Base-by-base conservation (phyloP, 2,797 vertebrate species). In the Tachyglossus aculeatus region DNA sequence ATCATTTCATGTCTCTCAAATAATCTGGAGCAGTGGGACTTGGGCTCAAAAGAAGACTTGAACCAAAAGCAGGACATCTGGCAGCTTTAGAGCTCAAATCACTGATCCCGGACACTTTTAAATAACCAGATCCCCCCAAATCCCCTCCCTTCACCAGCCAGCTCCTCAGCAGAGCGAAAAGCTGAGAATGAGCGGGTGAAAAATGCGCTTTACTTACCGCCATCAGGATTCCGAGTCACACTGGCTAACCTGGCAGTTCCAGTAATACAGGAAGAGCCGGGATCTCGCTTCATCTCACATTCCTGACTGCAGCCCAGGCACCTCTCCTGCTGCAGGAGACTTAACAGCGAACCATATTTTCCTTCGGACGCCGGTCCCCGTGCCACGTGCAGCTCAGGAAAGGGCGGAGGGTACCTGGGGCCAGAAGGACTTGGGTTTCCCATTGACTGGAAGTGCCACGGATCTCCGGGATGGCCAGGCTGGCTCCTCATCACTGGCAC, bases 291-390 rank as follows among this genome's bases (percentile, higher is more conserved):
- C 50, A 72, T 9, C 38, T 82, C 37, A 51, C 92, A 87, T 73
- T 93, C 88, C 77, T 93, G 85, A 81, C 84, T 83, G 22, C 90
- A 81, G 50, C 88, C 74, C 16, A 94, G 84, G 9, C 88, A 84
- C 25, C 89, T 89, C 56, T 98, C 96, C 29, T 86, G 94, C n/a
- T 96, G 94, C 77, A 96, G 87, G 10, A 97, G 91, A 69, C 93
- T 95, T 63, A 97, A 92, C 29, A 97, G 86, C 58, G 96, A 94
- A 18, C 88, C 90, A 24, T 92, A 95, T 68, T 94, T 95, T 67
- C 91, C 93, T 54, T 94, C 94, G 5, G 93, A 85, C 3, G 89
- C 68, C 25, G 88, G 76, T 29, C 93, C 87, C 19, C 87, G 71
- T 0, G 41, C 70, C 29, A 19, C 25, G 5, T 86, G 81, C 63